These are phyloP conservation scores for Eupithecia dodoneata DNA, from an alignment of 2,888 invertebrate species.

Conservation along the genomic window DNA sequence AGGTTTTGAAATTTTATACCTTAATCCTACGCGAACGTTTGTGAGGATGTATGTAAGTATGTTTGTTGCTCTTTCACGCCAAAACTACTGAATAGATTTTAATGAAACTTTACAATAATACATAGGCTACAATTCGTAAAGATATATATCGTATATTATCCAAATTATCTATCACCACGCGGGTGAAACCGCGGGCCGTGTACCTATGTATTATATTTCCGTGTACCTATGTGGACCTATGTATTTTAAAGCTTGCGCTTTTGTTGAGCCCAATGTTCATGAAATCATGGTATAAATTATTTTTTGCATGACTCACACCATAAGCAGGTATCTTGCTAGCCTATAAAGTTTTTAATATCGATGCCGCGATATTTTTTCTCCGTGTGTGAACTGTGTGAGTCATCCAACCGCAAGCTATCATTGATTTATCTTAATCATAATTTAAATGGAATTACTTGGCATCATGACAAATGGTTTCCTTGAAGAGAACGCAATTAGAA, in stretches of 20 bases:
- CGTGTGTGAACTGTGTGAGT: neutral
- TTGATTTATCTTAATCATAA: neutral
- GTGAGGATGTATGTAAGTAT: too few relatives aligned
- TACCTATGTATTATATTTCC: too few relatives aligned
- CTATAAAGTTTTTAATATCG: conserved; percentile 3
- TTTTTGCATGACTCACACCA: neutral
- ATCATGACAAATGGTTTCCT: conserved; percentile 30
- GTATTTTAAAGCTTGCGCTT: neutral
- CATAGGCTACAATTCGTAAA: too few relatives aligned
- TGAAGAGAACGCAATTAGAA: conserved; percentile 28
- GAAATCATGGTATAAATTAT: neutral
- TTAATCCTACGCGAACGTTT: too few relatives aligned
- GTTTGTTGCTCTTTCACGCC: too few relatives aligned
- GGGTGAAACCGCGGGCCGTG: too few relatives aligned
- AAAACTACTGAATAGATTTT: too few relatives aligned
- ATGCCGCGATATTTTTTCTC: neutral
- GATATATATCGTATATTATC: too few relatives aligned
- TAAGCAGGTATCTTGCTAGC: neutral
- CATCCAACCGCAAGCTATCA: neutral
- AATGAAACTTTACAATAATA: too few relatives aligned
- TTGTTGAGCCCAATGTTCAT: neutral
- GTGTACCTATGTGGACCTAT: too few relatives aligned
- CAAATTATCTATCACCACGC: too few relatives aligned
- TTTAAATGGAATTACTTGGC: neutral
- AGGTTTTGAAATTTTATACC: too few relatives aligned